Base-by-base conservation (phyloP, 2,797 vertebrate genomes). In the Pseudochromis fuscus region DNA sequence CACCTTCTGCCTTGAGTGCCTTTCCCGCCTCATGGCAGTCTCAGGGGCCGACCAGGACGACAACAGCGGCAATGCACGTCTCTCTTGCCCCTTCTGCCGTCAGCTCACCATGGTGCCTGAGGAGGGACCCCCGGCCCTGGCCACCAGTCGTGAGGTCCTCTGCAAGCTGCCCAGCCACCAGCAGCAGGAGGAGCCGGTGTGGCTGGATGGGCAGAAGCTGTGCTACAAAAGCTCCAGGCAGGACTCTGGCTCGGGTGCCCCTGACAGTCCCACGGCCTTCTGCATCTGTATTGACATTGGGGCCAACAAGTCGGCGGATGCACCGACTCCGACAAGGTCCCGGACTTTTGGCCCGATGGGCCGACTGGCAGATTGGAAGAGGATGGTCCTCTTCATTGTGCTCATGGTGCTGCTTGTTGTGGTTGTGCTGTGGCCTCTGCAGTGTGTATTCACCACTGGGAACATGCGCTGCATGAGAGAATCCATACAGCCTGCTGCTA, bases 1-100 rank as follows among this genome's bases (percentile, higher is more conserved):
- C 1, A 95, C 96, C 1, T 98, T 99, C 91, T 99, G 97, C 89
- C 88, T 99, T 51, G 98, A 99, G 85, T 99, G 98, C 16, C 94
- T 99, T 78, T 97, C 98, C 4, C 94, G 98, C 24, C 92, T 99
- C 70, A 94, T 95, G 69, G 92, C 94, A 0, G 91, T 95, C 24
- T 95, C 96, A 0, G 33, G 83, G 0, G 77, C 87, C 11, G 87
- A 88, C 0, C 53, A 88, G 0, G 91, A 94, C 0, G 87, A 86
- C 0, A 8, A 15, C 1, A 11, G 4, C 0, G 5, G 27, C 24
- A 63, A 38, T 55, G 1, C 48, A 0, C 86, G 83, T 16, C 93
- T 99, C 44, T 93, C 94, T 0, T 99, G 98, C 45, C 98, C 98
- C 0, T 95, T 99, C 78, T 98, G 97, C 85, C 88, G 98, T n/a